These are phyloP conservation scores for Aethes cnicana DNA, from an alignment of 2,888 invertebrate species.

Conservation along the genomic window DNA sequence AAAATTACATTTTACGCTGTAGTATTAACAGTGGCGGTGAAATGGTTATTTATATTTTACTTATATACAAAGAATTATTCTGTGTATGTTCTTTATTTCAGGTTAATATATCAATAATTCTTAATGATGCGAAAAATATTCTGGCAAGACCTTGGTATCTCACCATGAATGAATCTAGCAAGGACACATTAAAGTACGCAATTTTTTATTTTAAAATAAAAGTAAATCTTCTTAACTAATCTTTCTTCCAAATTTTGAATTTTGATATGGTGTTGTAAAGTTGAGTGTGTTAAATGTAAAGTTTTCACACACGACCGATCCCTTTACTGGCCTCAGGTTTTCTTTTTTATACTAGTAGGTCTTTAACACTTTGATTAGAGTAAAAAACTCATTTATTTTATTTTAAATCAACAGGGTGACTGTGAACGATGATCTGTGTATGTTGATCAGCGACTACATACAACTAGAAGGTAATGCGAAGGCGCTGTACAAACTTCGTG, in stretches of 20 bases:
- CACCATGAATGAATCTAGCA: slow-evolving; percentile 8
- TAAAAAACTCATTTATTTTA: too few species aligned
- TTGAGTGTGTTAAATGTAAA: too few species aligned
- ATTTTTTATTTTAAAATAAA: too few species aligned
- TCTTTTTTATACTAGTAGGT: too few species aligned
- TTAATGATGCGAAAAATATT: slow-evolving; percentile 20
- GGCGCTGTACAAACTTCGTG: slow-evolving; percentile 13
- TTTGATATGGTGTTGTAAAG: too few species aligned
- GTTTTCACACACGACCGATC: too few species aligned
- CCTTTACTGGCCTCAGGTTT: too few species aligned
- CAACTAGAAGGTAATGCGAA: slow-evolving; percentile 23
- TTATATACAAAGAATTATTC: not conserved
- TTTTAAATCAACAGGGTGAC: slow-evolving; percentile 10
- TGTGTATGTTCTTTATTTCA: not conserved
- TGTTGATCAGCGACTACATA: slow-evolving; percentile 25
- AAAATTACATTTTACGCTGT: too few species aligned
- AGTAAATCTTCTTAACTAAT: too few species aligned
- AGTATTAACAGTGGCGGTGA: too few species aligned
- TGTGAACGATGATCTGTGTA: slow-evolving; percentile 20
- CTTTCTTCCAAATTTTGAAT: too few species aligned
- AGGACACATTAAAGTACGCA: slow-evolving; percentile 17
- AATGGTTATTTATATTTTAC: not conserved
- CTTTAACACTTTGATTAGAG: too few species aligned
- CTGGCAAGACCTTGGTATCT: slow-evolving; percentile 13
- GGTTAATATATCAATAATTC: slow-evolving; percentile 13